These are phyloP conservation scores for Criorhina ranunculi DNA, from an alignment of 2,888 invertebrate species.

Conservation along the genomic window DNA sequence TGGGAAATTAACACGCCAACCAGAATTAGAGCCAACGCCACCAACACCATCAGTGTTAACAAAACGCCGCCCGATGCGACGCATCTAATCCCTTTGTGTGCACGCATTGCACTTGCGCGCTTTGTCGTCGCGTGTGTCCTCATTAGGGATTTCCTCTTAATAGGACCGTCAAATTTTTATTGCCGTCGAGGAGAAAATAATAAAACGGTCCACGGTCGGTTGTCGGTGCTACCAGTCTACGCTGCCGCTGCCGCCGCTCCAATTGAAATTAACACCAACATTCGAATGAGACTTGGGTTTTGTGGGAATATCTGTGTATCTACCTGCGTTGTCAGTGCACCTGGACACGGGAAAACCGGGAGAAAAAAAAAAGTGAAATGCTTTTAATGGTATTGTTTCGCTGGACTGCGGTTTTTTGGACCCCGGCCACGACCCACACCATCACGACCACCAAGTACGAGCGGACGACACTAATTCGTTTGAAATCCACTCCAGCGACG, in stretches of 20 bases:
- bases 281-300: slow-evolving; percentile 56
- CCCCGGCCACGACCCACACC: slow-evolving; percentile 48
- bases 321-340: slow-evolving; percentile 34
- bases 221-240: slow-evolving; percentile 69
- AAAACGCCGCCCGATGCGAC: slow-evolving; percentile 11
- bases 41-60: slow-evolving; percentile 21
- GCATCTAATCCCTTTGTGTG: slow-evolving; percentile 76
- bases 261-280: slow-evolving; percentile 74
- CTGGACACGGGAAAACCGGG: slow-evolving; percentile 29
- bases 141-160: slow-evolving; percentile 74
- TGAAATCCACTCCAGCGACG: slow-evolving; percentile 75
- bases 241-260: slow-evolving; percentile 49
- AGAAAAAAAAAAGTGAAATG: slow-evolving; percentile 42
- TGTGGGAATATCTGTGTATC: slow-evolving; percentile 30
- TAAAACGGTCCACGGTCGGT: slow-evolving; percentile 60
- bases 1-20: slow-evolving; percentile 70
- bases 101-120: slow-evolving; percentile 78
- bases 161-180: slow-evolving; percentile 73
- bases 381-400: slow-evolving; percentile 73
- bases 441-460: slow-evolving; percentile 71
- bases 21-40: slow-evolving; percentile 59
- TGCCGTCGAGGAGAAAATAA: slow-evolving; percentile 52
- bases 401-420: slow-evolving; percentile 37
- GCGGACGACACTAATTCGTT: slow-evolving; percentile 74
- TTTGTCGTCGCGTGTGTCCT: slow-evolving; percentile 67